A percentile compares a stretch with the other conserved stretches of the same genome.
Evolutionary conservation across 1,140 invertebrate genomes (phyloP).

Genomic region (Atta colombica): DNA sequence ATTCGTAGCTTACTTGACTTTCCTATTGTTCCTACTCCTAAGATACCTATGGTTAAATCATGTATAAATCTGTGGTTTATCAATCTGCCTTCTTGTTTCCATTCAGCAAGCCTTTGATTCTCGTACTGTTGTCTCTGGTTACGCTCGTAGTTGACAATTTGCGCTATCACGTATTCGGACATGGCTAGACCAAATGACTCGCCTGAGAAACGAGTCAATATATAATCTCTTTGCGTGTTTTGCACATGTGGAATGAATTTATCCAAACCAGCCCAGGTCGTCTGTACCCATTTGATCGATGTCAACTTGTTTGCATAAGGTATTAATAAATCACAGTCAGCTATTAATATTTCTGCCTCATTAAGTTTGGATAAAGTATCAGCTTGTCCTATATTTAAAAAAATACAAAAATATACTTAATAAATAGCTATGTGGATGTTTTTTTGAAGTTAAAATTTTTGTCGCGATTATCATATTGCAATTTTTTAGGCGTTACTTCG

Average conservation of each 20-base stretch:
- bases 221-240: conserved; percentile 73
- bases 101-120: conserved; percentile 82
- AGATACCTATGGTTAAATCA: conserved; percentile 86
- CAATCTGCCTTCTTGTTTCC: conserved; percentile 82
- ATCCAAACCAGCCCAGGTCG: conserved; percentile 87
- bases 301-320: conserved; percentile 81
- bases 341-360: conserved; percentile 83
- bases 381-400: conserved; percentile 58
- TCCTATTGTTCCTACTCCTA: conserved; percentile 87
- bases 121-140: conserved; percentile 82
- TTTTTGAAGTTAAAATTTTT: neutral
- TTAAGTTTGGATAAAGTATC: conserved; percentile 70
- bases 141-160: conserved; percentile 87
- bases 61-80: conserved; percentile 80
- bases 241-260: conserved; percentile 73
- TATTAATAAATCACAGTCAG: conserved; percentile 83
- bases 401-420: neutral
- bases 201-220: conserved; percentile 85
- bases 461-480: neutral
- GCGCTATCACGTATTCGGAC: conserved; percentile 87
- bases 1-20: conserved; percentile 80
- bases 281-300: conserved; percentile 85
- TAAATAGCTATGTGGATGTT: neutral
- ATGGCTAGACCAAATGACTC: conserved; percentile 86
- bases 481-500: neutral